A percentile compares a stretch with the other conserved stretches of the same genome.
These are phyloP conservation scores for Trachops cirrhosus DNA, from an alignment of 2,797 vertebrate species.

Conservation along the genomic window DNA sequence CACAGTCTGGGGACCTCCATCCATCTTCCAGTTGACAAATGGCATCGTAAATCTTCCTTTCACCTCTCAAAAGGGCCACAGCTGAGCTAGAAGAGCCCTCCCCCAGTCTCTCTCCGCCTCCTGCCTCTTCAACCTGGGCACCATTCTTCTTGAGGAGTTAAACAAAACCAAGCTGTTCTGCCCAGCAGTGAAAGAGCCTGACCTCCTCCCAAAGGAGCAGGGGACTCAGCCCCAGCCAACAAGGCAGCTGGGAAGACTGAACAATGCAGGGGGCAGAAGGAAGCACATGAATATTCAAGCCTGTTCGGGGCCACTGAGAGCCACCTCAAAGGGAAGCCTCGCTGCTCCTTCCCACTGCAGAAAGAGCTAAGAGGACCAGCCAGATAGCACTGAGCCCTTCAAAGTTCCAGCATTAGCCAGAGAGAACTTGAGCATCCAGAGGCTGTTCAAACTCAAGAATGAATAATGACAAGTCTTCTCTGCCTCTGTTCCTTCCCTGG, in stretches of 20 bases:
- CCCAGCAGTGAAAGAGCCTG: neutral
- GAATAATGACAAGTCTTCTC: neutral
- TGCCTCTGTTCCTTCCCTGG: neutral
- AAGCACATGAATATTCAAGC: slow-evolving; percentile 61
- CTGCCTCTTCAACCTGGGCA: slow-evolving; percentile 43
- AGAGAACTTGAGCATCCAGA: neutral
- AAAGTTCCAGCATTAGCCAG: neutral
- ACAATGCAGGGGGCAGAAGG: slow-evolving; percentile 1
- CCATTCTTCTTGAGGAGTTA: slow-evolving; percentile 51
- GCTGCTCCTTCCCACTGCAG: neutral
- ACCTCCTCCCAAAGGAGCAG: neutral
- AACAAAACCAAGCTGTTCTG: slow-evolving; percentile 61
- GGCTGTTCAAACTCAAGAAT: neutral
- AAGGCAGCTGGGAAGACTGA: neutral
- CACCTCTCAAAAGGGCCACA: slow-evolving; percentile 57
- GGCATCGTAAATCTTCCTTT: slow-evolving; percentile 77
- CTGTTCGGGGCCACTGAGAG: neutral
- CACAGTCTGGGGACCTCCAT: slow-evolving; percentile 78
- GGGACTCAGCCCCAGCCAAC: neutral
- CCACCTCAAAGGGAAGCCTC: neutral
- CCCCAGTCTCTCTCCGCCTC: neutral
- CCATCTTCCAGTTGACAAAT: slow-evolving; percentile 72
- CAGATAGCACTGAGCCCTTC: neutral
- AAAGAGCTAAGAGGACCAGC: neutral
- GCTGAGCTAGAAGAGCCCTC: slow-evolving; percentile 41